Evolutionary conservation across 2,888 invertebrate genomes (phyloP), one percentile per base, ranked within the genome.

Genomic region (Callyntrura guangdongensis): DNA sequence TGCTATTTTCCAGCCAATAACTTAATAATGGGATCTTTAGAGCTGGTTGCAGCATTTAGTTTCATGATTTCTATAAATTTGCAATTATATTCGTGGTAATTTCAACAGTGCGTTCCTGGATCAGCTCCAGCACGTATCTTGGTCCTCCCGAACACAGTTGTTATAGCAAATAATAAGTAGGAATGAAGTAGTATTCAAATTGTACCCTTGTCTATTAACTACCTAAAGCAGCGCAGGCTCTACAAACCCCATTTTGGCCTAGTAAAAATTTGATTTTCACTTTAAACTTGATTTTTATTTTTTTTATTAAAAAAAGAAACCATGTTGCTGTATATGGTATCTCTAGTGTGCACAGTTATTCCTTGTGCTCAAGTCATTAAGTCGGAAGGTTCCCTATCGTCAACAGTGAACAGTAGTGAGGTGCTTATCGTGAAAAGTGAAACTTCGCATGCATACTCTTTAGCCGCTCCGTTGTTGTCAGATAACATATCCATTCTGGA

Each of bases 31-130:
- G 74, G 22, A 49, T 53, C 69, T 36, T 27, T 69, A 64, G 45
- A 47, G 64, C 87, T 87, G 82, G 82, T 82, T 59, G 74, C 49
- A 56, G 25, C 49, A 27, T 36, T 25, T 6, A 45, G 45, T 69
- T 83, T 83, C 61, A 89, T 89, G 89, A 89, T n/a, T 64, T 61
- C 45, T 89, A 89, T 89, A 83, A 89, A 89, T 89, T 89, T 83
- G 89, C 89, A 89, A 89, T 89, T 89, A 89, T 67, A 72, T 25
- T 36, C 27, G 25, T 49, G 14, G 47, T 49, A 22, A 74, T 25
- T 83, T 59, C 49, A 56, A 45, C 88, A 89, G 89, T 89, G 72
- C 49, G 72, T 22, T 61, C 47, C 89, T 89, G 83, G 89, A 89
- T 83, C 47, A 27, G 77, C 61, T 74, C 74, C 74, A 64, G 89